Evolutionary conservation across 2,113 vertebrate species (phyloP), one percentile per base, ranked within the genome.

Genomic region (Diadophis punctatus): DNA sequence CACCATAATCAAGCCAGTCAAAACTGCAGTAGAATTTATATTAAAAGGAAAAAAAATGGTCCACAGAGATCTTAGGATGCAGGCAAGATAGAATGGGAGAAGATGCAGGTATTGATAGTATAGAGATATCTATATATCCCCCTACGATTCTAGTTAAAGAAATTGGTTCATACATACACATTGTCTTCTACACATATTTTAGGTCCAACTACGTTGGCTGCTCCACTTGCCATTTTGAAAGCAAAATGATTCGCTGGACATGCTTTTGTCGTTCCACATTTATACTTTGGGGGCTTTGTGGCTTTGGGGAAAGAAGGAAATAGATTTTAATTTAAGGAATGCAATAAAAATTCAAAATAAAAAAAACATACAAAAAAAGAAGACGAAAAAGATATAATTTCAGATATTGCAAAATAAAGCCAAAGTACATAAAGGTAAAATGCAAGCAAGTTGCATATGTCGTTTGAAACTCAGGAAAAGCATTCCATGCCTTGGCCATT

Each of bases 191-290:
- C 95, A 91, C 99, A 99, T 74, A 99, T 98, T 96, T 98, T 98
- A 90, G 99, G 99, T 86, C 99, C 99, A 55, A 99, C 99, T 52
- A 99, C 98, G 34, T 98, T 99, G 0, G 99, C 99, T 46, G 99
- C 99, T 93, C 99, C 99, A 88, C 99, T 99, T 93, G 98, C 97
- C 97, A 99, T 98, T 97, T 99, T 99, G 96, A 99, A 99, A 90
- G 99, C 97, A 94, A 99, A 99, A 96, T 99, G 98, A 48, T 98
- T 98, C n/a, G 95, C 94, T 7, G 99, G 98, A 96, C 99, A 99
- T 23, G 97, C 93, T 96, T 98, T 99, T 43, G 98, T 98, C 93
- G 99, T 97, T 0, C 98, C 98, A 94, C 99, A 99, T 96, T 99
- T 99, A 93, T 98, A 95, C 90, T 95, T 98, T 23, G 96, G 91